Evolutionary conservation across 2,888 invertebrate species (phyloP).

Genomic region (Drosophila incognita): DNA sequence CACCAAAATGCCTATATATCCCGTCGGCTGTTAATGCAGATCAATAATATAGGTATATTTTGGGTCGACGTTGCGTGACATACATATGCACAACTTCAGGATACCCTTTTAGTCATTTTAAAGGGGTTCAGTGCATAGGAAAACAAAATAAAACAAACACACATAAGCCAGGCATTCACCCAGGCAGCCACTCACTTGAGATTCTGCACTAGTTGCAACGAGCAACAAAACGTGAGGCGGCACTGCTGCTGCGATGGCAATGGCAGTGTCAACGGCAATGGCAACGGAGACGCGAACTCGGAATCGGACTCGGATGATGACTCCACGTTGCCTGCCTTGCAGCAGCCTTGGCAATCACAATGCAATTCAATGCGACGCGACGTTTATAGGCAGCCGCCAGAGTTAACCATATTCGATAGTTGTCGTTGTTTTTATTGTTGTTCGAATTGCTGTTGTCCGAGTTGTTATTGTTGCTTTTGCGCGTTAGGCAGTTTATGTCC

Average conservation of each 20-base stretch:
- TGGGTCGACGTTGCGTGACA: too few relatives aligned
- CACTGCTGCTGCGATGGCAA: slow-evolving; percentile 73
- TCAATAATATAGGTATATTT: background rate
- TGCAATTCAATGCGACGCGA: slow-evolving; percentile 16
- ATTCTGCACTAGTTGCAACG: slow-evolving; percentile 82
- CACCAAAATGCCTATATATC: background rate
- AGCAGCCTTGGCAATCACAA: slow-evolving; percentile 68
- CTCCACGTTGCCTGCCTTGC: slow-evolving; percentile 71
- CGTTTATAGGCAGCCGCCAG: slow-evolving; percentile 53
- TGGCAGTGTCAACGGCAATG: slow-evolving; percentile 19
- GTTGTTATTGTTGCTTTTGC: slow-evolving; percentile 22
- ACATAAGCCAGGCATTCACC: background rate
- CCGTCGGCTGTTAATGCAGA: background rate
- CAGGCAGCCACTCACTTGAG: slow-evolving; percentile 78
- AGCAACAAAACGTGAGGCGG: slow-evolving; percentile 82
- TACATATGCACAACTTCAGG: background rate
- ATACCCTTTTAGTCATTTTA: background rate
- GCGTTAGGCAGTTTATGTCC: slow-evolving; percentile 50
- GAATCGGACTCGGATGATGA: slow-evolving; percentile 55
- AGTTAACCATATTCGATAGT: slow-evolving; percentile 62
- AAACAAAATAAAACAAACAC: background rate
- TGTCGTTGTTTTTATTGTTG: slow-evolving; percentile 19
- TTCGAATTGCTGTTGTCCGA: slow-evolving; percentile 24
- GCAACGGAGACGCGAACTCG: slow-evolving; percentile 8
- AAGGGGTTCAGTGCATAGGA: background rate